phyloP scores from a whole-genome alignment of 2,797 vertebrate species.

The Gephyroberyx darwinii region DNA sequence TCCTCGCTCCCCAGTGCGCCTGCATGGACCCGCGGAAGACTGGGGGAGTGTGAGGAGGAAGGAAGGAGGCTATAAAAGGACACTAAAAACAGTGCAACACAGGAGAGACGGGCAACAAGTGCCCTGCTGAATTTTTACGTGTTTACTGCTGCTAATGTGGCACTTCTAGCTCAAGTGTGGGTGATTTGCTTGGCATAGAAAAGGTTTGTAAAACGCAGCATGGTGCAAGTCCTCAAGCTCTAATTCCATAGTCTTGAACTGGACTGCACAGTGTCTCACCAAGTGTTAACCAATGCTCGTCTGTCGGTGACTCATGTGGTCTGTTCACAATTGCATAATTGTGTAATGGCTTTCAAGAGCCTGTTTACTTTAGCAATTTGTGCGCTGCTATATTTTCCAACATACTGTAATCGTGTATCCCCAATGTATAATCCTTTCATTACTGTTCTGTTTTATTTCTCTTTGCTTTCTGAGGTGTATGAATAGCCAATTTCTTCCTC shows the following conservation, averaged over 20 bases:
- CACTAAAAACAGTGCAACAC: constrained; percentile 63
- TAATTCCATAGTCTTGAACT: constrained; percentile 19
- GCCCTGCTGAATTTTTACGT: constrained; percentile 52
- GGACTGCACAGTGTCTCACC: constrained; percentile 30
- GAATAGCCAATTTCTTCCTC: constrained; percentile 22
- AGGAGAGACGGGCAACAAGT: constrained; percentile 50
- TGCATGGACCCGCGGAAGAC: constrained; percentile 64
- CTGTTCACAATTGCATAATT: constrained; percentile 44
- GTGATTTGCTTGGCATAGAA: constrained; percentile 40
- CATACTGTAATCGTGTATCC: constrained; percentile 24
- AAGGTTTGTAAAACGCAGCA: constrained; percentile 52
- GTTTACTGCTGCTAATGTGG: constrained; percentile 65
- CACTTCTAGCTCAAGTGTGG: constrained; percentile 47
- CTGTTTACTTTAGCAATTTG: constrained; percentile 47
- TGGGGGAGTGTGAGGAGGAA: constrained; percentile 73
- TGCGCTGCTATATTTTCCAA: constrained; percentile 37
- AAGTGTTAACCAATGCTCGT: constrained; percentile 46
- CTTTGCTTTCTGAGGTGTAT: constrained; percentile 17
- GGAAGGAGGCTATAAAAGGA: constrained; percentile 81
- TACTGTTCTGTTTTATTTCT: constrained; percentile 13
- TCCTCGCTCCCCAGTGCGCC: constrained; percentile 76
- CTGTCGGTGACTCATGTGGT: constrained; percentile 49
- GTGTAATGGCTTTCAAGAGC: constrained; percentile 31
- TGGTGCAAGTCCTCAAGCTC: constrained; percentile 36
- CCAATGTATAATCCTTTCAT: constrained; percentile 30